Conservation (phyloP, 1,140 invertebrate genomes). For the Doryteuthis pealeii region DNA sequence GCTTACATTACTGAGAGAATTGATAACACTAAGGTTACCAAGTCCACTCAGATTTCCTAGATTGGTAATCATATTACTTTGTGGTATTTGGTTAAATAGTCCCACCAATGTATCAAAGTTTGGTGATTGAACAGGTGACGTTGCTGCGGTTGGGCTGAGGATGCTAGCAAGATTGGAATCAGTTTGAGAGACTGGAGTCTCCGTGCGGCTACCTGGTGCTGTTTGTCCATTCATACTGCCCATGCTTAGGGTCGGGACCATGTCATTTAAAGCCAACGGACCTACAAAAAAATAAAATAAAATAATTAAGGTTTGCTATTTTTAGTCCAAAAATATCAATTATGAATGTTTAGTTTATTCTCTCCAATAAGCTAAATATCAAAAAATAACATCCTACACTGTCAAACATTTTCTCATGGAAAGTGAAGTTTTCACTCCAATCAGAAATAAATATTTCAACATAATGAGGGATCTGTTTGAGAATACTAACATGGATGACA, state of each 20-base stretch:
- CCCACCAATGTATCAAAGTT: conserved; percentile 36
- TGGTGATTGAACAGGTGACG: conserved; percentile 26
- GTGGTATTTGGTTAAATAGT: conserved; percentile 28
- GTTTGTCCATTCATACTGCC: conserved; percentile 34
- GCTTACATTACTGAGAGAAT: conserved; percentile 14
- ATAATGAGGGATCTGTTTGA: no score
- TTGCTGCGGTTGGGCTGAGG: conserved; percentile 21
- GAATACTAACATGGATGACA: no score
- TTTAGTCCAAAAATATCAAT: neutral
- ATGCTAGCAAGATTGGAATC: conserved; percentile 23
- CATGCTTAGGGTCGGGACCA: conserved; percentile 42
- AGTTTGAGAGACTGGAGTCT: conserved; percentile 22
- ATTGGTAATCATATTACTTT: conserved; percentile 19
- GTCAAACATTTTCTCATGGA: no score
- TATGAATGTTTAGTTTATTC: no score
- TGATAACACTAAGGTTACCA: conserved; percentile 20
- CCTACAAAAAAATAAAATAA: conserved; percentile 31
- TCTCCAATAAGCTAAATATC: no score
- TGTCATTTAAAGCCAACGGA: conserved; percentile 46
- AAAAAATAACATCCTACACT: no score
- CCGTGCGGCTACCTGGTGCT: conserved; percentile 20
- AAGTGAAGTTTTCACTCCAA: no score
- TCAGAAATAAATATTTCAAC: no score
- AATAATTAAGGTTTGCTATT: conserved; percentile 7
- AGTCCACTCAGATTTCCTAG: conserved; percentile 20